Evolutionary conservation across 1,140 invertebrate genomes (phyloP), one percentile per base, ranked within the genome.

Genomic region (Lanistes nyassanus): DNA sequence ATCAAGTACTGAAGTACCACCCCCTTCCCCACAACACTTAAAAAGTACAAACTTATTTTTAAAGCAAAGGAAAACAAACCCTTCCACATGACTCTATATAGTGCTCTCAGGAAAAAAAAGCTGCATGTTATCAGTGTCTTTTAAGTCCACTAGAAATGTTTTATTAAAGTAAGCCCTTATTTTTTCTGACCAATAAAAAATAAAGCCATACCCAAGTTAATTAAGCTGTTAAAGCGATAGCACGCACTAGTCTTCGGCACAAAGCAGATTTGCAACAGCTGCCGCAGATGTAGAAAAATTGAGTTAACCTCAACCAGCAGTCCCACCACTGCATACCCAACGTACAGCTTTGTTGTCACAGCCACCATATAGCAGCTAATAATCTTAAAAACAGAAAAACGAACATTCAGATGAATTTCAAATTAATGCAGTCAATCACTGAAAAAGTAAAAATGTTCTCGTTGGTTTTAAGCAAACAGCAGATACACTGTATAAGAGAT

Each of bases 191-290:
- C n/a, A n/a, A n/a, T n/a, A n/a, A n/a, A n/a, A n/a, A n/a, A n/a
- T n/a, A n/a, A n/a, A n/a, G 16, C 82, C 84, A 79, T 82, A 90
- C 90, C 90, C 73, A 91, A 80, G 81, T 91, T 91, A 29, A 90
- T 72, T 60, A 90, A 80, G 73, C 89, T 89, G 80, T 83, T 86
- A 16, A 84, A 31, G 60, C 84, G 79, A 66, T 84, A 86, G 47
- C 76, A 53, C n/a, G 51, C 56, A 53, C 81, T 79, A 16, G 73
- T 69, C 65, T 83, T 83, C 3, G 53, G 37, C 51, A 81, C 53
- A 5, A 69, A 64, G 75, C 74, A 81, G 31, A 88, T 86, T 47
- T 81, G 81, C 55, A 88, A 68, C n/a, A 88, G 75, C 79, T 88
- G 86, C 55, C 87, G 74, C 5, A 84, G 51, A 69, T 88, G 87